Evolutionary conservation across 2,888 invertebrate species (phyloP), one percentile per base, ranked within the genome.

Genomic region (Fabriciana adippe): DNA sequence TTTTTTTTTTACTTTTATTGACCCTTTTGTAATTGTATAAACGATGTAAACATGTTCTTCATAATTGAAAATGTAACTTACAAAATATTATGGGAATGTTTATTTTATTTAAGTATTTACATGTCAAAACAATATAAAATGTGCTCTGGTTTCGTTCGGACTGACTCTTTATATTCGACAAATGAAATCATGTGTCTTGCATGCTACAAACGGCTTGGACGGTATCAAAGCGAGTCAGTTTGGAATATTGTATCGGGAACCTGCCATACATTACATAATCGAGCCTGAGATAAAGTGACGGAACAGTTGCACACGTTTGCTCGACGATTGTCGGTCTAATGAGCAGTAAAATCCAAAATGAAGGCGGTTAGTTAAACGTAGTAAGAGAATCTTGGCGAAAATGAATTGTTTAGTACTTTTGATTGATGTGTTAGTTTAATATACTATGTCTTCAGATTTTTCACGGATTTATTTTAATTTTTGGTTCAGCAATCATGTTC

Each of bases 1-100:
- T 69, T 71, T 67, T 67, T 74, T 73, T n/a, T n/a, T n/a, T n/a
- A n/a, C n/a, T n/a, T n/a, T 74, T 78, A 79, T 80, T 78, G 78
- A 79, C 77, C 73, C 76, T 74, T 78, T 74, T 74, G 71, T 74
- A 70, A 73, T 67, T 66, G 57, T 68, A 65, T 73, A 72, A 64
- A 68, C 41, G 48, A 66, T 61, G 66, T 65, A 59, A n/a, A 65
- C 53, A 56, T 64, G 57, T 64, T 64, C 64, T 60, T 35, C 54
- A 60, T 68, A 64, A 68, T 61, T 61, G 47, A 61, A 54, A 66
- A 50, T 66, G 66, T 67, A 67, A 56, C 67, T 55, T n/a, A 21
- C 31, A 41, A 55, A 62, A 56, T 62, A 62, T 57, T 67, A 62
- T 67, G 66, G 60, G 62, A 67, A 56, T 67, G 56, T 67, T 67